A percentile compares a stretch with the other conserved stretches of the same genome.
Conservation (phyloP, 1,140 invertebrate genomes). For the Drosophila micromelanica region DNA sequence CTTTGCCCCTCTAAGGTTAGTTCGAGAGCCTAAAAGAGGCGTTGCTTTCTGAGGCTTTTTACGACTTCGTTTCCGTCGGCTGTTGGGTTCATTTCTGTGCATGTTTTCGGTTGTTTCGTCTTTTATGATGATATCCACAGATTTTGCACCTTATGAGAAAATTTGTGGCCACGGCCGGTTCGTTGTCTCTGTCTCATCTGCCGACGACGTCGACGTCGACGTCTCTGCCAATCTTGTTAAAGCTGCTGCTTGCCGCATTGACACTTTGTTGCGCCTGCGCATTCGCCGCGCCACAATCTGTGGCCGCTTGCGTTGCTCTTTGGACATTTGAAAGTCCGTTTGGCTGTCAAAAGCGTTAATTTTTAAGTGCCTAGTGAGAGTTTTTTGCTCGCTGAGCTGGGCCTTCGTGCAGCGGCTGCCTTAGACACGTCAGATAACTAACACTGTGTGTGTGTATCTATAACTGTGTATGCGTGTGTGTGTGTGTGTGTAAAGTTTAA, state of each 20-base stretch:
- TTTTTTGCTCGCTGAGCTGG: constrained; percentile 54
- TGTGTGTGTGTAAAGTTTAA: constrained; percentile 52
- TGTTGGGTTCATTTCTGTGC: constrained; percentile 68
- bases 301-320: constrained; percentile 44
- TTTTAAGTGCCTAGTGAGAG: constrained; percentile 83
- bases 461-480: constrained; percentile 6
- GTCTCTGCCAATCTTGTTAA: constrained; percentile 79
- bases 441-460: constrained; percentile 26
- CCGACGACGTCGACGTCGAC: constrained; percentile 40
- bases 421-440: constrained; percentile 28
- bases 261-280: constrained; percentile 77
- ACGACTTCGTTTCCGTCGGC: constrained; percentile 50
- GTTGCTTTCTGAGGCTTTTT: constrained; percentile 53
- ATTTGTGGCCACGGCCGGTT: constrained; percentile 40
- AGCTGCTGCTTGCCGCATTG: constrained; percentile 70
- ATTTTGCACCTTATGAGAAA: constrained; percentile 83
- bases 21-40: constrained; percentile 50
- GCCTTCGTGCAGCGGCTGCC: constrained; percentile 62
- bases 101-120: constrained; percentile 69
- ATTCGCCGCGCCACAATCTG: constrained; percentile 49
- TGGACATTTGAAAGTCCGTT: constrained; percentile 80
- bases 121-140: constrained; percentile 75
- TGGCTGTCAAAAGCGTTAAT: constrained; percentile 82
- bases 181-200: constrained; percentile 47
- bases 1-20: not conserved